phyloP scores from a whole-genome alignment of 2,888 invertebrate species.

The Flexamia atlantica region DNA sequence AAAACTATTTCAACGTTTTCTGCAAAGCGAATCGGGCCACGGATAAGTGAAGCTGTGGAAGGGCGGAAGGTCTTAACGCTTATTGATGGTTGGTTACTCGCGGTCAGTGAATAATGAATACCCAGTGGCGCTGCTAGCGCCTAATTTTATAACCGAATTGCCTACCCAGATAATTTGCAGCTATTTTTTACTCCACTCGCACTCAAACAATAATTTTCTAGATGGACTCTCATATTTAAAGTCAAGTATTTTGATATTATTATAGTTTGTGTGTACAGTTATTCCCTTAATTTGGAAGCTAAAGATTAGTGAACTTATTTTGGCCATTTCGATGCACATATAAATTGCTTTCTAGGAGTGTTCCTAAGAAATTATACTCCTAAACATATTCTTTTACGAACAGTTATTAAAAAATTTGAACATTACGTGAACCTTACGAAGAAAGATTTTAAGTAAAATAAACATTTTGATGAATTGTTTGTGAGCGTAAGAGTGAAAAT shows the following conservation, averaged over 20 bases:
- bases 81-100: slow-evolving; percentile 32
- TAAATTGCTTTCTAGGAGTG: no score
- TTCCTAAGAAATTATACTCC: no score
- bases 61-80: slow-evolving; percentile 20
- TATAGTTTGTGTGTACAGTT: background rate
- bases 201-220: background rate
- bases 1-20: no score
- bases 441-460: no score
- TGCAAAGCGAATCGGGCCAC: background rate
- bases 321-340: no score
- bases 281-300: no score
- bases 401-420: no score
- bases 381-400: no score
- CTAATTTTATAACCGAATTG: slow-evolving; percentile 30
- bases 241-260: background rate
- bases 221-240: background rate
- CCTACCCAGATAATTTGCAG: slow-evolving; percentile 4
- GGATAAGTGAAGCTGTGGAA: slow-evolving; percentile 11
- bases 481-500: no score
- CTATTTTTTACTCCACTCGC: background rate
- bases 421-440: no score
- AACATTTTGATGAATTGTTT: no score
- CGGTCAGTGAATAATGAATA: slow-evolving; percentile 29
- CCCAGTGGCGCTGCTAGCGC: slow-evolving; percentile 24
- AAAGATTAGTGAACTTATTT: no score